Conservation (phyloP, 2,113 vertebrate species). For the Sinocyclocheilus anshuiensis region DNA sequence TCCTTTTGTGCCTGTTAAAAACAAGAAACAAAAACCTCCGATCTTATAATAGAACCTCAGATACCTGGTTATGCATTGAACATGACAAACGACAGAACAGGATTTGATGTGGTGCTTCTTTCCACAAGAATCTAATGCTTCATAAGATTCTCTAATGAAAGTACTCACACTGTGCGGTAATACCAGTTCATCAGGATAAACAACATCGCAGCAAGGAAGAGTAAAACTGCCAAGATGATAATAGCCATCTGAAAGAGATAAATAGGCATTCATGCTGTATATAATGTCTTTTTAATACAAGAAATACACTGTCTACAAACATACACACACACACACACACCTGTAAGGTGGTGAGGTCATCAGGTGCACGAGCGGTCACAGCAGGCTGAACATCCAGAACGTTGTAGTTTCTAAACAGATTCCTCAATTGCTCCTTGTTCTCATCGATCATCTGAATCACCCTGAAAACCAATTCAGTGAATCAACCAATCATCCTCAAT, state of each 20-base stretch:
- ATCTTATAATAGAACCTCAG: background rate
- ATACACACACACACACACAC: slow-evolving; percentile 76
- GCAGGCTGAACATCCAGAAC: slow-evolving; percentile 93
- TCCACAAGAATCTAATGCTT: background rate
- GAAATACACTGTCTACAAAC: background rate
- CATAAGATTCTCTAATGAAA: background rate
- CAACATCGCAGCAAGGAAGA: slow-evolving; percentile 92
- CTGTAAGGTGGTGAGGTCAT: slow-evolving; percentile 91
- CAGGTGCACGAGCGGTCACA: slow-evolving; percentile 80
- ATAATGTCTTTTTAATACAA: background rate
- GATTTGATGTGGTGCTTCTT: no score
- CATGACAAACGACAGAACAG: background rate
- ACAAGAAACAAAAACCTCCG: slow-evolving; percentile 16
- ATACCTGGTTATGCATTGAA: background rate
- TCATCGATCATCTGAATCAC: slow-evolving; percentile 99
- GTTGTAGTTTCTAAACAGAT: slow-evolving; percentile 92
- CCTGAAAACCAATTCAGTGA: slow-evolving; percentile 67
- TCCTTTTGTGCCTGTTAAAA: slow-evolving; percentile 89
- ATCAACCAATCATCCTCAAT: background rate
- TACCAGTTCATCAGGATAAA: slow-evolving; percentile 99
- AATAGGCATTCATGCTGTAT: background rate
- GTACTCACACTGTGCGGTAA: slow-evolving; percentile 91
- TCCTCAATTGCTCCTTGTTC: slow-evolving; percentile 96
- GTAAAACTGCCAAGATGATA: slow-evolving; percentile 92
- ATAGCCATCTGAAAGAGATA: slow-evolving; percentile 84